Conservation (phyloP, 2,797 vertebrate genomes). For the Parauchenoglanis punctatus region DNA sequence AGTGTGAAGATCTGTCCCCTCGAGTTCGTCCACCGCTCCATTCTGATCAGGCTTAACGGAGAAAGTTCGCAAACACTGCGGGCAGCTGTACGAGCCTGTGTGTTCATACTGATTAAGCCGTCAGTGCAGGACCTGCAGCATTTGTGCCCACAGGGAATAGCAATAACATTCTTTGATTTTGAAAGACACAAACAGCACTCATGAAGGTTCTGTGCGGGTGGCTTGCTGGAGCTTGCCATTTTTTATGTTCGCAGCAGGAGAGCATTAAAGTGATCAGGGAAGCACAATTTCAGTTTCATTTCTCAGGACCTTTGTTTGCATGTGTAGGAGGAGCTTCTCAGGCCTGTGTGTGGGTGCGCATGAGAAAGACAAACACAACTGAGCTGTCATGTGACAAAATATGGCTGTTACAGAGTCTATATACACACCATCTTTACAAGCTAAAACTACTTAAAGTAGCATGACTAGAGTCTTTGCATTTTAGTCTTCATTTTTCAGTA, state of each 20-base stretch:
- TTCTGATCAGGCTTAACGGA: not conserved
- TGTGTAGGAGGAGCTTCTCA: slow-evolving; percentile 15
- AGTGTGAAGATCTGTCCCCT: not conserved
- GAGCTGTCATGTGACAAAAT: slow-evolving; percentile 2
- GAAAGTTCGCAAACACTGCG: slow-evolving; percentile 17
- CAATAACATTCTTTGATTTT: not conserved
- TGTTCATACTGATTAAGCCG: slow-evolving; percentile 20
- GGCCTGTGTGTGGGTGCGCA: not conserved
- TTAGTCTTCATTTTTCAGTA: not conserved
- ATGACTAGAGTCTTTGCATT: not conserved
- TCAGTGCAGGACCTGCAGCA: not conserved
- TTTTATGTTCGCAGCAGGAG: not conserved
- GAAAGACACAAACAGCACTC: slow-evolving; percentile 18
- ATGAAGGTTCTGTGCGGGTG: not conserved
- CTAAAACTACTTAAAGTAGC: not conserved
- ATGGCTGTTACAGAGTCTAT: not conserved
- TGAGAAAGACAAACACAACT: slow-evolving; percentile 14
- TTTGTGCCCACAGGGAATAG: slow-evolving; percentile 17
- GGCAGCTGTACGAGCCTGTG: slow-evolving; percentile 13
- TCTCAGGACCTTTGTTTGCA: not conserved
- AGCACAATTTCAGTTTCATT: slow-evolving; percentile 29
- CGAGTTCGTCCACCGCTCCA: not conserved
- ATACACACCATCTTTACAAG: not conserved
- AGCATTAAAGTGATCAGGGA: slow-evolving; percentile 7
- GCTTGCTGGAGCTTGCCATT: slow-evolving; percentile 15